Base-by-base conservation (phyloP, 2,888 invertebrate genomes). In the Adelphocoris suturalis region DNA sequence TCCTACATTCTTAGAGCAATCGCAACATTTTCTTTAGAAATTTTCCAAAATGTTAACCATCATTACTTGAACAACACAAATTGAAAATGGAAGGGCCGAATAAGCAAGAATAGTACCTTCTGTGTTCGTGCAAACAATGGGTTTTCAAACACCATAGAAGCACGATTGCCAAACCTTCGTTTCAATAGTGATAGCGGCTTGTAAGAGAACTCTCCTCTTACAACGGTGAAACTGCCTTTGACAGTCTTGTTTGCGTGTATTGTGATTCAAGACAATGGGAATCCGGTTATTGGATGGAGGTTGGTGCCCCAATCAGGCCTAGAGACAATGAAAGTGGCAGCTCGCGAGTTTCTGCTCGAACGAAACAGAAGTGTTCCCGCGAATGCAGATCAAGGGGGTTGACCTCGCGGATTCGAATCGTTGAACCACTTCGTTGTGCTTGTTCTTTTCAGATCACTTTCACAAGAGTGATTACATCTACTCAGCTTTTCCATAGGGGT, bases 171-270 rank as follows among this genome's bases (percentile, higher is more conserved):
- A 61, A 61, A 61, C 61, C n/a, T 61, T 61, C 61, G 61, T 61
- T 61, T 61, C 61, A 61, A 19, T 19, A 9, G 61, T 19, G 61
- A 61, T n/a, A n/a, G 61, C 16, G 61, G 19, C n/a, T 61, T 61
- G 61, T 61, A 61, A 61, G 19, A n/a, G 61, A 61, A 61, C 61
- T 61, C n/a, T n/a, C 7, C 61, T n/a, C 61, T 61, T 61, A 61
- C 61, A 61, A 16, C 16, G 61, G n/a, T n/a, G 61, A 61, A 61
- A 61, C 61, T 61, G 61, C 61, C 61, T 19, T 61, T 61, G 61
- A 61, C 61, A 61, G 61, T 61, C 61, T 61, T 61, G 61, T 61
- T 61, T 19, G 61, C 16, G 9, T 61, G 61, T n/a, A 61, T 61
- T 61, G 61, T 61, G 61, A n/a, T n/a, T n/a, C 61, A 7, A 61